Base-by-base conservation (phyloP, 2,797 vertebrate species). In the Sebastes matsubarae region DNA sequence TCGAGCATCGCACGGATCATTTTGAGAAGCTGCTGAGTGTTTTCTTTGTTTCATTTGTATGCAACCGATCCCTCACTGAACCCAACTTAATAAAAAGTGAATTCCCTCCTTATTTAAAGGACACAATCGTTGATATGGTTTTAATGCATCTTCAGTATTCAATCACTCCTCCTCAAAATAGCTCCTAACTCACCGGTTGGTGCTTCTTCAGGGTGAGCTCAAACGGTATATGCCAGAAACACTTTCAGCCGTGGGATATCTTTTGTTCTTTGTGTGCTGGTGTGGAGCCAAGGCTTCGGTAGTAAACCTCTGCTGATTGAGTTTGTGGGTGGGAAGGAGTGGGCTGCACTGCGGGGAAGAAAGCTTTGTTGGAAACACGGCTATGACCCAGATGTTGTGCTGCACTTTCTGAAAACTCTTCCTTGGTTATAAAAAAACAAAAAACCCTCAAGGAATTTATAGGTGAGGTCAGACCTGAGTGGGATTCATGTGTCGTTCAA, bases 271-370 rank as follows among this genome's bases (percentile, higher is more conserved):
- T 20, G 8, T 80, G 82, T 80, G 82, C 75, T 86, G 83, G 75
- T 85, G 27, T 46, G 1, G 85, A 82, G 88, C 84, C 86, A 88
- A 75, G 22, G 58, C 61, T 84, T 72, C 78, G 11, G 76, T 59
- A 77, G 78, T 85, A 72, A 87, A 84, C 58, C 84, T 84, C 65
- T 78, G 74, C 75, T 68, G 77, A 77, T 85, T 18, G 81, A 80
- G 83, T 77, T 63, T 72, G 68, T 77, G 83, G 75, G 87, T 70
- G 85, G 84, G 77, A 24, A 7, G 54, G 65, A 90, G 85, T 83
- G 86, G 85, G 89, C 88, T 85, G 88, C 81, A 82, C 60, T 79
- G 85, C 66, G 58, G 65, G 57, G 57, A 76, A 76, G 34, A 82
- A 81, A 72, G 73, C 88, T 83, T 82, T 86, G 85, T 88, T 72